Evolutionary conservation across 2,113 vertebrate species (phyloP).

Genomic region (Chloropsis cyanopogon): DNA sequence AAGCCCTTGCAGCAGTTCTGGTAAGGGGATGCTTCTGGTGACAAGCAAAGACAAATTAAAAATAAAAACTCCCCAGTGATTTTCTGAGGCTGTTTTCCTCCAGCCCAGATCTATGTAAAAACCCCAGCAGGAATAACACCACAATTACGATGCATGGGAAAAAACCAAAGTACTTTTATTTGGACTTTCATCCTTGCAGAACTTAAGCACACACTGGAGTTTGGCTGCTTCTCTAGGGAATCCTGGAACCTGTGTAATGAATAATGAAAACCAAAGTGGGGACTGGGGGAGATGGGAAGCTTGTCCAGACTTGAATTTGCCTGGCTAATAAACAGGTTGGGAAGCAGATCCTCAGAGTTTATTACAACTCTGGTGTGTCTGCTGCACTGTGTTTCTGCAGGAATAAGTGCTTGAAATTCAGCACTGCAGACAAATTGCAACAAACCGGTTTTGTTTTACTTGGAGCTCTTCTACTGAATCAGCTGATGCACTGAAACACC

Average conservation of each 20-base stretch:
- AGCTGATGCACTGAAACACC: not conserved
- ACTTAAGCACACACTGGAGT: not conserved
- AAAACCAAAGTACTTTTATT: not conserved
- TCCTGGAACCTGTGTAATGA: not conserved
- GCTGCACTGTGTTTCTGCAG: not conserved
- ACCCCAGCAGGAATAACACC: not conserved
- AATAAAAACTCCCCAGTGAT: not conserved
- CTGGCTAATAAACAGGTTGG: not conserved
- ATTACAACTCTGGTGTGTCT: not conserved
- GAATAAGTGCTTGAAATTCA: not conserved
- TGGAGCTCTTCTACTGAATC: not conserved
- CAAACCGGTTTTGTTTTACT: not conserved
- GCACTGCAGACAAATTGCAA: not conserved
- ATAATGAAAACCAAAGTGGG: not conserved
- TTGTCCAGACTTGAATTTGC: not conserved
- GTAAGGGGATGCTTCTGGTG: not conserved
- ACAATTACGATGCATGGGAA: not conserved
- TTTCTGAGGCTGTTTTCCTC: not conserved
- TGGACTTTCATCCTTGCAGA: not conserved
- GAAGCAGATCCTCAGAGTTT: not conserved
- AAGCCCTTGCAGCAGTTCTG: not conserved
- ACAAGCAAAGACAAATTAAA: not conserved
- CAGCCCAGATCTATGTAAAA: not conserved
- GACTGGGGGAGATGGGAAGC: accelerated
- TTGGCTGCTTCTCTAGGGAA: not conserved